phyloP scores from a whole-genome alignment of 2,888 invertebrate genomes.

The Serripes groenlandicus region DNA sequence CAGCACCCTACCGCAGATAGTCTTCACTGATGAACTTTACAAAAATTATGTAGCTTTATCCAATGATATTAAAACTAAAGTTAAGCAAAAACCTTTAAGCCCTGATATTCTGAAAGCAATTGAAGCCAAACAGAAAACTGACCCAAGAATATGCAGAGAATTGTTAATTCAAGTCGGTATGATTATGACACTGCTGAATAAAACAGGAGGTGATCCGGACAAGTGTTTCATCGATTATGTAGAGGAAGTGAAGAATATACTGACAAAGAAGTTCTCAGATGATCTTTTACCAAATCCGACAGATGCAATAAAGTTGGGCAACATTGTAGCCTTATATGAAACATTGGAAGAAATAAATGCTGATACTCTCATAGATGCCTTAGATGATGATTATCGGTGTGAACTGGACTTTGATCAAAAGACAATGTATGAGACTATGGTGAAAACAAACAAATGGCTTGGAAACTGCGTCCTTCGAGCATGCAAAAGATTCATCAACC shows the following conservation, averaged over 20 bases:
- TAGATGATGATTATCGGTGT: slow-evolving; percentile 51
- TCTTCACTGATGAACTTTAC: slow-evolving; percentile 70
- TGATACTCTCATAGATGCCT: slow-evolving; percentile 57
- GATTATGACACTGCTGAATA: slow-evolving; percentile 65
- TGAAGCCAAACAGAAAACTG: slow-evolving; percentile 34
- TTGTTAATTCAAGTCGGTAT: slow-evolving; percentile 65
- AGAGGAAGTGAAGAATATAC: slow-evolving; percentile 46
- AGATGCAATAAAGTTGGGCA: slow-evolving; percentile 61
- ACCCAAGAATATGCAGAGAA: slow-evolving; percentile 45
- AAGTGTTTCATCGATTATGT: slow-evolving; percentile 62
- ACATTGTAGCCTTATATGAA: slow-evolving; percentile 63
- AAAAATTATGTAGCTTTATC: slow-evolving; percentile 58
- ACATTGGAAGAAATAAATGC: slow-evolving; percentile 66
- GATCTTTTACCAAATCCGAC: slow-evolving; percentile 65
- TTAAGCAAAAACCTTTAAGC: slow-evolving; percentile 59
- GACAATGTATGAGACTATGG: slow-evolving; percentile 33
- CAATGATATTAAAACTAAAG: slow-evolving; percentile 28
- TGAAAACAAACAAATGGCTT: slow-evolving; percentile 11
- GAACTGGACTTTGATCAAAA: slow-evolving; percentile 45
- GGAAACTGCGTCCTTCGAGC: slow-evolving; percentile 49
- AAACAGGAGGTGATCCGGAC: slow-evolving; percentile 59
- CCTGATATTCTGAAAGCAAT: slow-evolving; percentile 49
- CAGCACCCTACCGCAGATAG: slow-evolving; percentile 45
- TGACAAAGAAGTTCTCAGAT: slow-evolving; percentile 43
- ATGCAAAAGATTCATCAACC: slow-evolving; percentile 64